Conservation (phyloP, 1,140 invertebrate species). For the Capitella teleta region DNA sequence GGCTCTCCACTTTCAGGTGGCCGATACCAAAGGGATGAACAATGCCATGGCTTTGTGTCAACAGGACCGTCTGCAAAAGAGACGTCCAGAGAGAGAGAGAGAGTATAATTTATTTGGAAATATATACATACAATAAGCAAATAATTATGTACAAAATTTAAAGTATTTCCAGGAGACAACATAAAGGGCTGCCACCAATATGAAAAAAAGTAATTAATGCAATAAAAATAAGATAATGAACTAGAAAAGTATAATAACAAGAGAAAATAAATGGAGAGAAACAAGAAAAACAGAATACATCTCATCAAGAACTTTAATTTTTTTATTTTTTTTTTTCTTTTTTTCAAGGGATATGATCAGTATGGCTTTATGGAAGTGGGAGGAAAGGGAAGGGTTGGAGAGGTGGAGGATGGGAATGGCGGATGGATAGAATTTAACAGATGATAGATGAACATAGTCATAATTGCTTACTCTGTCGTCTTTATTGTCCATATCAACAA, state of each 20-base stretch:
- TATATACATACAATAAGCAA: neutral
- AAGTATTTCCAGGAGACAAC: neutral
- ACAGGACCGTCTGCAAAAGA: neutral
- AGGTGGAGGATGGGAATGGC: neutral
- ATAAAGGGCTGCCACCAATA: neutral
- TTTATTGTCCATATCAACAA: constrained; percentile 67
- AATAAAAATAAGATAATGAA: neutral
- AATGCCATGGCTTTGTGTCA: constrained; percentile 23
- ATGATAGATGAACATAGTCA: neutral
- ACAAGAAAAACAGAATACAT: neutral
- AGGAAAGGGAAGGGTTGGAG: neutral
- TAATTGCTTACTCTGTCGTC: constrained; percentile 49
- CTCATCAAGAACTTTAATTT: neutral
- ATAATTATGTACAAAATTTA: neutral
- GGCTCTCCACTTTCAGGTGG: constrained; percentile 22
- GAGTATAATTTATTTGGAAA: neutral
- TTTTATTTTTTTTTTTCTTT: neutral
- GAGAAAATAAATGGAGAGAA: neutral
- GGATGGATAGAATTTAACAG: neutral
- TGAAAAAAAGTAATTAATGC: neutral
- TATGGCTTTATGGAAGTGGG: neutral
- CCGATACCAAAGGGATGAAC: constrained; percentile 50
- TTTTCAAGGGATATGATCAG: neutral
- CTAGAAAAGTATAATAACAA: neutral
- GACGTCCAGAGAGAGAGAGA: neutral